Evolutionary conservation across 1,140 invertebrate genomes (phyloP).

Genomic region (Drosophila parvula): DNA sequence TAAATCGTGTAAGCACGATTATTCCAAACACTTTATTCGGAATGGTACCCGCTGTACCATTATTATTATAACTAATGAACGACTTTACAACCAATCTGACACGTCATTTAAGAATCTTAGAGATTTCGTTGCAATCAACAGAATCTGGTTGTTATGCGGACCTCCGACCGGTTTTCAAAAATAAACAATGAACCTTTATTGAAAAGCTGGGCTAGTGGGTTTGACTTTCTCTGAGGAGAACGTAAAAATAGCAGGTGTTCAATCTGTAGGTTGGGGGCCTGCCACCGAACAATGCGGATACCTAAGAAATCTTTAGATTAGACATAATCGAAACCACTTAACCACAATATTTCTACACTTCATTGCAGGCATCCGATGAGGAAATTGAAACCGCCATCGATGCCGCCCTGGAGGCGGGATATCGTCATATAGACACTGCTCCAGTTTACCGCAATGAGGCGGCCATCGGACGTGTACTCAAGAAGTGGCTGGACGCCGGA

Average conservation of each 20-base stretch:
- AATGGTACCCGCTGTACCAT: neutral
- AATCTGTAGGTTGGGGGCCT: neutral
- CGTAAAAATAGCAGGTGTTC: neutral
- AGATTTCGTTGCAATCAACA: constrained; percentile 19
- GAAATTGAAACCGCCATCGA: constrained; percentile 89
- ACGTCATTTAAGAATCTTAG: constrained; percentile 24
- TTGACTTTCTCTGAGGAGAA: constrained; percentile 27
- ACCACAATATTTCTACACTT: constrained; percentile 66
- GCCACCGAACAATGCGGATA: neutral
- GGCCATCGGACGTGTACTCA: constrained; percentile 90
- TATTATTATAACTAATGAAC: constrained; percentile 17
- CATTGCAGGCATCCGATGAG: constrained; percentile 86
- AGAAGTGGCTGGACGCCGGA: constrained; percentile 89
- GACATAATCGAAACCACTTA: constrained; percentile 34
- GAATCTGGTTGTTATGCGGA: constrained; percentile 10
- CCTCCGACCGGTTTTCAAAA: constrained; percentile 40
- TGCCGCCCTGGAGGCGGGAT: constrained; percentile 86
- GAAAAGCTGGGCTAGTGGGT: constrained; percentile 5
- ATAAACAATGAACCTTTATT: constrained; percentile 28
- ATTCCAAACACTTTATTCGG: neutral
- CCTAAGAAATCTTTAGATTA: neutral
- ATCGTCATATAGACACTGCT: constrained; percentile 91
- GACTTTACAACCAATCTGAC: constrained; percentile 14
- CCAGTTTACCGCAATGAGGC: constrained; percentile 93
- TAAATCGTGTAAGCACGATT: constrained; percentile 5